These are phyloP conservation scores for Tholera decimalis DNA, from an alignment of 2,888 invertebrate species.

Conservation along the genomic window DNA sequence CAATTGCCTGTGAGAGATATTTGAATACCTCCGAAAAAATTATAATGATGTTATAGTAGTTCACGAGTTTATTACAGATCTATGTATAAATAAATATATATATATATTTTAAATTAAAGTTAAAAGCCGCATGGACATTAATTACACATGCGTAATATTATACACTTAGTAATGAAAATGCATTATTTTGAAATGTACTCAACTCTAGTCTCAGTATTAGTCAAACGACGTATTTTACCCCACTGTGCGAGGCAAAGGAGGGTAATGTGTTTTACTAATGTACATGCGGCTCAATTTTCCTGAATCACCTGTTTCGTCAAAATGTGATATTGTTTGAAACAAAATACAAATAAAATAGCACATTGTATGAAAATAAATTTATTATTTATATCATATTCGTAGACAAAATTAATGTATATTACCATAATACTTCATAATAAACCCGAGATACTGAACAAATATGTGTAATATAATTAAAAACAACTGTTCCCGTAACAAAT, in stretches of 20 bases:
- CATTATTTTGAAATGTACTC: constrained; percentile 35
- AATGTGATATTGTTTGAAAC: constrained; percentile 58
- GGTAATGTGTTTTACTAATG: constrained; percentile 18
- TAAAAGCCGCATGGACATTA: constrained; percentile 37
- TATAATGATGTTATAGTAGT: constrained; percentile 62
- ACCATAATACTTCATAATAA: constrained; percentile 62
- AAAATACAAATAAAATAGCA: constrained; percentile 46
- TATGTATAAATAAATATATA: constrained; percentile 37
- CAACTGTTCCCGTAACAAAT: constrained; percentile 74
- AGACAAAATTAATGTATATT: constrained; percentile 61
- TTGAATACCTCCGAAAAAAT: constrained; percentile 69
- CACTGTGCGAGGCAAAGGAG: too few relatives aligned
- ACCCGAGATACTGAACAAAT: constrained; percentile 60
- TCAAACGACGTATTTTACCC: constrained; percentile 22
- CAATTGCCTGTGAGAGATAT: constrained; percentile 70
- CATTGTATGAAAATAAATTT: constrained; percentile 59
- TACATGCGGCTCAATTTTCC: constrained; percentile 47
- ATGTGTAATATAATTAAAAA: constrained; percentile 62
- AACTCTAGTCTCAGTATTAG: constrained; percentile 50
- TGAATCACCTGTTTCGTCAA: constrained; percentile 51
- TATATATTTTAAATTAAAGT: constrained; percentile 40
- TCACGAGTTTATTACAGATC: constrained; percentile 57
- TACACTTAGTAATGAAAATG: constrained; percentile 19
- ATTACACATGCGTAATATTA: constrained; percentile 19
- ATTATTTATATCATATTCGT: constrained; percentile 60